Evolutionary conservation across 2,113 vertebrate genomes (phyloP), one percentile per base, ranked within the genome.

Genomic region (Hirundichthys speculiger): DNA sequence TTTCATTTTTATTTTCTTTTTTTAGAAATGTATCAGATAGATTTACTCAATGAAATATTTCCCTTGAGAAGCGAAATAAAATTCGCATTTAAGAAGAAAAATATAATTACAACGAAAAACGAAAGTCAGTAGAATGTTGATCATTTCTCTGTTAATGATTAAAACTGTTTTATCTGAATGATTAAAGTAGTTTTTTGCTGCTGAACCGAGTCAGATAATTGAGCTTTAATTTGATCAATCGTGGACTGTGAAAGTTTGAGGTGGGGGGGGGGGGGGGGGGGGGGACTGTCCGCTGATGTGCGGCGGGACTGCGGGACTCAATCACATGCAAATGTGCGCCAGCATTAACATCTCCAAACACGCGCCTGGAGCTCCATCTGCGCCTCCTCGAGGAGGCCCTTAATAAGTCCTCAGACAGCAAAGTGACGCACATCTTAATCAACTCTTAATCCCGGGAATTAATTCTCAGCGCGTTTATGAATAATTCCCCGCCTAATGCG

Each of bases 351-450:
- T 96, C 92, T 95, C 92, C 95, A 96, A 96, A 96, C 94, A 96
- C 86, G 93, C 92, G 92, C 82, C 85, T 89, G 91, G 93, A 94
- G 96, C 95, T 96, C 95, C 95, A 97, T 97, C 95, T 97, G 95
- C 94, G 88, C 88, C 76, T 86, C 92, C 88, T 94, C 92, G 89
- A 93, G 93, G 91, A 94, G 92, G 88, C 85, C 92, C 93, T 95
- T 96, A 96, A 96, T 96, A 96, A 95, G 94, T 96, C 94, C 95
- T 94, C 93, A 95, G 95, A 94, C 94, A 93, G 94, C 93, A 94
- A 96, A 96, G 94, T 96, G 95, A 95, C 94, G 96, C 95, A 95
- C 94, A 95, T 96, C 95, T 97, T 95, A 96, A 96, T 96, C 95
- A 96, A 96, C 91, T 94, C 94, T 94, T 96, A 97, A 95, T 96